Percentiles rank a stretch among this genome's conserved stretches.
phyloP scores from a whole-genome alignment of 2,797 vertebrate genomes.

The Distichodus sexfasciatus region DNA sequence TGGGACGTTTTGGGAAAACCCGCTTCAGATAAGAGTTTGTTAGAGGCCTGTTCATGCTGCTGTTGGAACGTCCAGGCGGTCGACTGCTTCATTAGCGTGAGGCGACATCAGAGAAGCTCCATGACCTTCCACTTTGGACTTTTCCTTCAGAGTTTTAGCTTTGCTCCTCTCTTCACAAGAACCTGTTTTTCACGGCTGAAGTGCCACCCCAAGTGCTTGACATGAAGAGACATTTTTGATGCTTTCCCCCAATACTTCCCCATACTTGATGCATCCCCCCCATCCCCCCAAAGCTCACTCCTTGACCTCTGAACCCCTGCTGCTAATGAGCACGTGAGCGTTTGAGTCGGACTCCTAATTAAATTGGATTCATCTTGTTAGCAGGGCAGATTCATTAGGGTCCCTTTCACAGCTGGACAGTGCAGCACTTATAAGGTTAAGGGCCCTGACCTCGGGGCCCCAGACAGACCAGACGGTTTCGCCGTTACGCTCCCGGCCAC shows the following conservation, averaged over 20 bases:
- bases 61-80: background rate
- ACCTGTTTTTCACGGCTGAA: background rate
- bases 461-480: slow-evolving; percentile 1
- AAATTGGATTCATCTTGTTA: slow-evolving; percentile 54
- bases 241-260: slow-evolving; percentile 46
- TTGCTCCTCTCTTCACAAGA: background rate
- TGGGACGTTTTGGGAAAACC: slow-evolving; percentile 25
- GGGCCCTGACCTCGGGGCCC: slow-evolving; percentile 52
- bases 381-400: slow-evolving; percentile 51
- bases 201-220: slow-evolving; percentile 10
- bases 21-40: slow-evolving; percentile 8
- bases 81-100: background rate
- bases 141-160: background rate
- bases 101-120: background rate
- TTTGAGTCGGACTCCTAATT: slow-evolving; percentile 61
- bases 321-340: slow-evolving; percentile 46
- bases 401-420: slow-evolving; percentile 52
- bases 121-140: background rate
- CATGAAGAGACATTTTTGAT: slow-evolving; percentile 11
- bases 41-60: slow-evolving; percentile 19
- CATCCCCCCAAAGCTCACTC: background rate
- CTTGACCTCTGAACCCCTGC: slow-evolving; percentile 53
- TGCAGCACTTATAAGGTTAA: slow-evolving; percentile 50
- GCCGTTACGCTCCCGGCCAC: no score
- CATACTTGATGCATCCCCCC: slow-evolving; percentile 20